Percentiles rank a stretch among this genome's conserved stretches.
These are phyloP conservation scores for Xanthia togata DNA, from an alignment of 2,888 invertebrate genomes.

Conservation along the genomic window DNA sequence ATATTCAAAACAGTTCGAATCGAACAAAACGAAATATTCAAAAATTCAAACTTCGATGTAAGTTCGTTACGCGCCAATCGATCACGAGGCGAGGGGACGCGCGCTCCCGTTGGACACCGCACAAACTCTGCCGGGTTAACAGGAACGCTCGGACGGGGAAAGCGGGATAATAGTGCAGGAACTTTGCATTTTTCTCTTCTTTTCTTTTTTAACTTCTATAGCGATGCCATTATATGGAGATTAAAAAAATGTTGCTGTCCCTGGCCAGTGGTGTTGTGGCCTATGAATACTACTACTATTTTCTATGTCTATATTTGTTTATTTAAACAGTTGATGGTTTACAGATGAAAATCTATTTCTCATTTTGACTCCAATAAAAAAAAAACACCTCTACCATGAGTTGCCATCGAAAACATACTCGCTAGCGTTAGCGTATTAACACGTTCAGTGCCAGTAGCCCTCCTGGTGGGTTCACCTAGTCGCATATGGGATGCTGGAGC, in stretches of 20 bases:
- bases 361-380: background rate
- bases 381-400: no score
- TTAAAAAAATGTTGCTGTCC: conserved; percentile 61
- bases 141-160: conserved; percentile 53
- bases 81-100: conserved; percentile 71
- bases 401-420: no score
- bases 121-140: conserved; percentile 77
- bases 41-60: conserved; percentile 65
- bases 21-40: conserved; percentile 42
- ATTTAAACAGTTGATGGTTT: background rate
- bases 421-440: no score
- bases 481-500: no score
- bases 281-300: conserved; percentile 19
- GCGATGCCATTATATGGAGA: conserved; percentile 61
- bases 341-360: background rate
- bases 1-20: conserved; percentile 31
- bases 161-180: conserved; percentile 57
- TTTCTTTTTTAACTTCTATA: conserved; percentile 64
- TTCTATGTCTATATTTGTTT: background rate
- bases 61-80: conserved; percentile 70
- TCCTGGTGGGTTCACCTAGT: no score
- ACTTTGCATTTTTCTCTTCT: conserved; percentile 50
- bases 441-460: no score
- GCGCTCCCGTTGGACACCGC: conserved; percentile 79
- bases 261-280: conserved; percentile 10